A percentile compares a stretch with the other conserved stretches of the same genome.
phyloP scores from a whole-genome alignment of 1,140 invertebrate species.

The Formica exsecta region DNA sequence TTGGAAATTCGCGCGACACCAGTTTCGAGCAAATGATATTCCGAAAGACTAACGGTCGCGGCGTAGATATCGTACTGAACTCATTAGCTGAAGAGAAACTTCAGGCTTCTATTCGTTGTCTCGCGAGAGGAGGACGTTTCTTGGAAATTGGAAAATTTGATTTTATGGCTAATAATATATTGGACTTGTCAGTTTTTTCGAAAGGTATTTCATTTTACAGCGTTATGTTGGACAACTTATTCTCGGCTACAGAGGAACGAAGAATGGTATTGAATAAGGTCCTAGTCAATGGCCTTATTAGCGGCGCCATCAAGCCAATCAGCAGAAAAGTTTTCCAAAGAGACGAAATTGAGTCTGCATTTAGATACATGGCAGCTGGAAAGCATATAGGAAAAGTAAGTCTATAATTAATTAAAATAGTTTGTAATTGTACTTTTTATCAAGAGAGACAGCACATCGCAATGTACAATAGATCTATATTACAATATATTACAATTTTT shows the following conservation, averaged over 20 bases:
- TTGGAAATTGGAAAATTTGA: conserved; percentile 94
- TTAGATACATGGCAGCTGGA: conserved; percentile 89
- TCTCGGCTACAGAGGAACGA: conserved; percentile 75
- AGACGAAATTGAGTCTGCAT: conserved; percentile 73
- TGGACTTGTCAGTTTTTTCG: conserved; percentile 92
- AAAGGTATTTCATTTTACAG: conserved; percentile 93
- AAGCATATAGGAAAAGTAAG: conserved; percentile 91
- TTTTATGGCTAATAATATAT: conserved; percentile 89
- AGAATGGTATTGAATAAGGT: not conserved
- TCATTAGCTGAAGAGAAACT: conserved; percentile 93
- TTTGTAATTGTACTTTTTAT: not conserved
- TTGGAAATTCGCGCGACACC: conserved; percentile 91
- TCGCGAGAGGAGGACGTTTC: conserved; percentile 90
- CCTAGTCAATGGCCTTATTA: conserved; percentile 82
- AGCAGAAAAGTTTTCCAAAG: conserved; percentile 45
- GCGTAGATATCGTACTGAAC: conserved; percentile 92
- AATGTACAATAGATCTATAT: too few species aligned
- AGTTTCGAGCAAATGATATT: conserved; percentile 91
- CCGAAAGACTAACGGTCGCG: conserved; percentile 88
- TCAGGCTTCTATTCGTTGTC: conserved; percentile 91
- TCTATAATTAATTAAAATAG: not conserved
- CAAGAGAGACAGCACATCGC: too few species aligned
- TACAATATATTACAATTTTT: too few species aligned
- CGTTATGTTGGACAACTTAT: conserved; percentile 86
- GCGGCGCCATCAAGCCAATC: conserved; percentile 85